These are phyloP conservation scores for Pseudolaguvia tuberculata DNA, from an alignment of 2,113 vertebrate species.

Conservation along the genomic window DNA sequence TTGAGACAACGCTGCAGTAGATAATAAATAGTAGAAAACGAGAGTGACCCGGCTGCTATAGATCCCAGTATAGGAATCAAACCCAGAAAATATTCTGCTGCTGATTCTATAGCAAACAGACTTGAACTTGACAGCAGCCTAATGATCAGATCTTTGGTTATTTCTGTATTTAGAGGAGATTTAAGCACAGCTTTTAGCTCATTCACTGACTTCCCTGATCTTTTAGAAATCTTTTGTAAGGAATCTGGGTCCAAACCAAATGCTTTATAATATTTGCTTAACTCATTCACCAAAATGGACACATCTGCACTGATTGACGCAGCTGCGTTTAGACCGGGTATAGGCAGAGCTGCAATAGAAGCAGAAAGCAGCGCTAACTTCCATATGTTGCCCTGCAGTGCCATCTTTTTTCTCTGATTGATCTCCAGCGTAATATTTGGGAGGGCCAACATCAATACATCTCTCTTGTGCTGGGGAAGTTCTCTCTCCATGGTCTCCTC, in stretches of 20 bases:
- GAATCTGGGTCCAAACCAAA: slow-evolving; percentile 65
- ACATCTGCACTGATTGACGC: slow-evolving; percentile 57
- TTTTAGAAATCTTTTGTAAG: slow-evolving; percentile 58
- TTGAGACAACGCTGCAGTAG: slow-evolving; percentile 60
- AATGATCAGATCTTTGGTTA: slow-evolving; percentile 50
- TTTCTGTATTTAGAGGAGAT: slow-evolving; percentile 55
- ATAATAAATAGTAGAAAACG: slow-evolving; percentile 55
- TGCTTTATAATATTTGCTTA: slow-evolving; percentile 55
- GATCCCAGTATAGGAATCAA: slow-evolving; percentile 60
- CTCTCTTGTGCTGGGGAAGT: slow-evolving; percentile 50
- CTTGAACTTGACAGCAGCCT: slow-evolving; percentile 54
- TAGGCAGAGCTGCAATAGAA: slow-evolving; percentile 52
- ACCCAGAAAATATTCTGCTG: slow-evolving; percentile 51
- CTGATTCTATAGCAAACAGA: slow-evolving; percentile 23
- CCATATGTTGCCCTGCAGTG: slow-evolving; percentile 57
- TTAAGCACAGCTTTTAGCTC: slow-evolving; percentile 59
- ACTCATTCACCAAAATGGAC: slow-evolving; percentile 49
- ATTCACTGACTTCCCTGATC: slow-evolving; percentile 56
- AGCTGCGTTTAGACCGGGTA: slow-evolving; percentile 50
- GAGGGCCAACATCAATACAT: slow-evolving; percentile 49
- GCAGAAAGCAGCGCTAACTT: slow-evolving; percentile 59
- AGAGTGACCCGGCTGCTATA: slow-evolving; percentile 56
- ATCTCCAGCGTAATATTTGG: slow-evolving; percentile 58
- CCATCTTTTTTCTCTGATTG: slow-evolving; percentile 59
- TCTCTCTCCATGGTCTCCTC: slow-evolving; percentile 52